These are phyloP conservation scores for Bufo bufo DNA, from an alignment of 2,113 vertebrate species.

Conservation along the genomic window DNA sequence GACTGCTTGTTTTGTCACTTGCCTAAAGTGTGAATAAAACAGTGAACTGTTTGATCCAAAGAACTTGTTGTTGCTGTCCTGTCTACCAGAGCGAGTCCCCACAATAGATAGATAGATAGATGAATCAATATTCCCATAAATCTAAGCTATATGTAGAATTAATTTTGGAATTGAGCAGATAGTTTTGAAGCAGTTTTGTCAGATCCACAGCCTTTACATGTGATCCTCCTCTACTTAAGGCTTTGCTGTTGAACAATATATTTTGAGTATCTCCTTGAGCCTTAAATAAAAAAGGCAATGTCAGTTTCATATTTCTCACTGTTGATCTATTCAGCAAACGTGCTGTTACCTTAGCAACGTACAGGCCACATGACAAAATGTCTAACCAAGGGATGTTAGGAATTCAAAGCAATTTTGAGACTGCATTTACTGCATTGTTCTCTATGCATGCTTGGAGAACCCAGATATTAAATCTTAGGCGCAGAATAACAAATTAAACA, in stretches of 20 bases:
- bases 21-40: too few relatives aligned
- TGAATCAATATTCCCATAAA: background rate
- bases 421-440: slow-evolving; percentile 3
- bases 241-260: background rate
- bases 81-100: too few relatives aligned
- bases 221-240: background rate
- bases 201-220: background rate
- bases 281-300: slow-evolving; percentile 21
- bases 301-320: slow-evolving; percentile 48
- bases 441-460: background rate
- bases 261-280: slow-evolving; percentile 35
- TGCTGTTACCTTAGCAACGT: slow-evolving; percentile 45
- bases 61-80: too few relatives aligned
- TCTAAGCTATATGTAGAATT: background rate
- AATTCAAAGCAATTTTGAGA: slow-evolving; percentile 20
- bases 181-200: background rate
- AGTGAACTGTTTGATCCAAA: too few relatives aligned
- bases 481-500: background rate
- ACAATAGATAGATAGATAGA: slow-evolving; percentile 2
- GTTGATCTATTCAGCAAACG: slow-evolving; percentile 19
- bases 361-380: slow-evolving; percentile 27
- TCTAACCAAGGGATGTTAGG: slow-evolving; percentile 4
- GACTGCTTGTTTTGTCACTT: too few relatives aligned
- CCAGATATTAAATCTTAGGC: background rate
- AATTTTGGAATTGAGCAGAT: background rate